These are phyloP conservation scores for Mya arenaria DNA, from an alignment of 1,140 invertebrate species.

Conservation along the genomic window DNA sequence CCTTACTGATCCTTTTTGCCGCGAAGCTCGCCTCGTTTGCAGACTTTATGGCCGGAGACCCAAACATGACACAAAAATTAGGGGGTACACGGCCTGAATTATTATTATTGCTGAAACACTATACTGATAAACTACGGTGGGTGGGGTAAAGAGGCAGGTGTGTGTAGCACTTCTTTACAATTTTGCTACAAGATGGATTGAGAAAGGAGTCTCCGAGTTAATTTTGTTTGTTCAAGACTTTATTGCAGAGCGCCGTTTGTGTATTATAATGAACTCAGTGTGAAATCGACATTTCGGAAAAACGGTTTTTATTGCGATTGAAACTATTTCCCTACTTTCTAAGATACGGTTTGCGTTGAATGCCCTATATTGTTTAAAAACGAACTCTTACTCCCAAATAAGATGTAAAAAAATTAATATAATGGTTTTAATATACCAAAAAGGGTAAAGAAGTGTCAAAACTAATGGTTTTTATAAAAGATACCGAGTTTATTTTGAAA, in stretches of 20 bases:
- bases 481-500: no score
- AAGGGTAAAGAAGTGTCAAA: no score
- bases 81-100: conserved; percentile 29
- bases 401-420: no score
- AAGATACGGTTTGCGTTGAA: background rate
- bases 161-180: conserved; percentile 15
- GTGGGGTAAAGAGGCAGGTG: conserved; percentile 55
- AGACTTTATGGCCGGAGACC: conserved; percentile 34
- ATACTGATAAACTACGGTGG: conserved; percentile 55
- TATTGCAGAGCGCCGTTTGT: background rate
- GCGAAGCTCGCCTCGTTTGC: conserved; percentile 37
- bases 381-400: background rate
- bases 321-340: background rate
- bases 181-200: conserved; percentile 40
- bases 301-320: background rate
- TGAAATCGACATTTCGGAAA: no score
- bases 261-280: conserved; percentile 16
- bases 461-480: no score
- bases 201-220: conserved; percentile 23
- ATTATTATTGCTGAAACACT: conserved; percentile 42
- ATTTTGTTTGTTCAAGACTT: conserved; percentile 54
- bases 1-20: background rate
- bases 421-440: no score
- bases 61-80: conserved; percentile 53
- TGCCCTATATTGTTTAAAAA: background rate